These are phyloP conservation scores for Stenotaenia linearis DNA, from an alignment of 2,888 invertebrate genomes.

Conservation along the genomic window DNA sequence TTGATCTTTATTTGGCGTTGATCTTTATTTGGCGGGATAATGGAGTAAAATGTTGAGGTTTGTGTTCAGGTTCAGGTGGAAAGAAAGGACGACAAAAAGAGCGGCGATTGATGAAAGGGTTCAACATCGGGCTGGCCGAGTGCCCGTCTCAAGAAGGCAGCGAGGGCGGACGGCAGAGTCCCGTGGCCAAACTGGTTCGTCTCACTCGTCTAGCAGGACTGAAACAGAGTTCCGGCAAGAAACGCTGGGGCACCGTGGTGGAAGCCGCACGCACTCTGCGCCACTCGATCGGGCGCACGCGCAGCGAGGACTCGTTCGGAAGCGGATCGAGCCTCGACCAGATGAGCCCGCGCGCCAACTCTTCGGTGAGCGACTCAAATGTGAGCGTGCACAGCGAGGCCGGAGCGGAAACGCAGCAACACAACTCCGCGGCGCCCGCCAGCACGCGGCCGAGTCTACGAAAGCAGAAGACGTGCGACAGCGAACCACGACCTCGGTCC, in stretches of 20 bases:
- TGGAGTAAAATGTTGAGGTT: neutral
- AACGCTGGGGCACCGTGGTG: conserved; percentile 61
- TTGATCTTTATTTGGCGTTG: no score
- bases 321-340: conserved; percentile 57
- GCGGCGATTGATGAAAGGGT: conserved; percentile 85
- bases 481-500: conserved; percentile 7
- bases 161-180: conserved; percentile 38
- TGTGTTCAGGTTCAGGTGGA: conserved; percentile 68
- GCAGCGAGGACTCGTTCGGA: conserved; percentile 78
- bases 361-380: conserved; percentile 27
- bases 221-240: conserved; percentile 42
- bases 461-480: conserved; percentile 10
- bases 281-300: conserved; percentile 66
- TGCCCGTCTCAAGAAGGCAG: conserved; percentile 28
- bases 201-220: conserved; percentile 44
- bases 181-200: conserved; percentile 41
- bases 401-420: neutral
- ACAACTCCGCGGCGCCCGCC: conserved; percentile 4
- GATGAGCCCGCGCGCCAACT: conserved; percentile 27
- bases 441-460: conserved; percentile 13
- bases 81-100: conserved; percentile 92
- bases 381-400: conserved; percentile 27
- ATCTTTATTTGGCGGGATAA: neutral
- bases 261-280: conserved; percentile 79
- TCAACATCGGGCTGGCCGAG: conserved; percentile 57